These are phyloP conservation scores for Caradrina clavipalpis DNA, from an alignment of 2,888 invertebrate genomes.

Conservation along the genomic window DNA sequence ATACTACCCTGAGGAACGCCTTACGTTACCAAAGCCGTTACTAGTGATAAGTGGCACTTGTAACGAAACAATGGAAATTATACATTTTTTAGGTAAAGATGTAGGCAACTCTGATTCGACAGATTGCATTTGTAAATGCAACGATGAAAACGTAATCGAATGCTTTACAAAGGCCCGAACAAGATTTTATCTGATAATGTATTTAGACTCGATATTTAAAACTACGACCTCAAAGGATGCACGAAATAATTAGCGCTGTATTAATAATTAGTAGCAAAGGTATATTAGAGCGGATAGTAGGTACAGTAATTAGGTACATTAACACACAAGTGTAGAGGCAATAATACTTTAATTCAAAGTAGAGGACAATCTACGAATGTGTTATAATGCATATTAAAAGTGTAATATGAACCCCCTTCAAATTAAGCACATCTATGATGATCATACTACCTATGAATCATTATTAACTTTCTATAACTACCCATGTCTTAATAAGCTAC, in stretches of 20 bases:
- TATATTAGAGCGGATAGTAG: constrained; percentile 12
- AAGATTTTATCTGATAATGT: not conserved
- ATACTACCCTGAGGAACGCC: constrained; percentile 16
- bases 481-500: no score
- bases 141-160: not conserved
- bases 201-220: not conserved
- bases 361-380: constrained; percentile 4
- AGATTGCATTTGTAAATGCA: not conserved
- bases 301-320: constrained; percentile 36
- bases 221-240: not conserved
- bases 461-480: no score
- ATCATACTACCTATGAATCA: not conserved
- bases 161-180: not conserved
- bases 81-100: not conserved
- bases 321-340: constrained; percentile 20
- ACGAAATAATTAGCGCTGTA: constrained; percentile 13
- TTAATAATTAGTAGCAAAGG: constrained; percentile 12
- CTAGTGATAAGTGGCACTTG: not conserved
- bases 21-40: not conserved
- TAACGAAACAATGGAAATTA: not conserved
- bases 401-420: not conserved
- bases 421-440: not conserved
- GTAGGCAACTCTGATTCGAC: not conserved
- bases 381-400: no score
- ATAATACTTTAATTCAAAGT: constrained; percentile 3